Evolutionary conservation across 2,113 vertebrate species (phyloP), one percentile per base, ranked within the genome.

Genomic region (Dascyllus trimaculatus): DNA sequence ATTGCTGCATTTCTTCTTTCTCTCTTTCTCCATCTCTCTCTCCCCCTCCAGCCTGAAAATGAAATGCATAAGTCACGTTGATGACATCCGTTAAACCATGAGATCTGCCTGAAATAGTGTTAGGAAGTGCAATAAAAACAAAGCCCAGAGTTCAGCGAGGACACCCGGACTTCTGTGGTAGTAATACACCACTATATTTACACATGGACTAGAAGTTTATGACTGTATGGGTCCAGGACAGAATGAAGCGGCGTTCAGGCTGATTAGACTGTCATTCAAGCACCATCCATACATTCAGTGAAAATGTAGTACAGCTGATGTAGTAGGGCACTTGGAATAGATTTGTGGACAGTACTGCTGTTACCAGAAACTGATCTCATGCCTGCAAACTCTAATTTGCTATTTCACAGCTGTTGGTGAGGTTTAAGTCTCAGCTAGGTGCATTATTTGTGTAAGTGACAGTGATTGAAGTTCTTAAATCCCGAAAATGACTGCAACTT

Each of bases 11-110:
- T 38, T 81, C 51, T 65, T 62, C 58, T 61, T 35, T 35, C 32
- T 35, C 32, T 35, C 32, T 35, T 35, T 35, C 32, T 35, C 32
- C 32, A 7, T 22, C 40, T 43, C 25, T 52, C 32, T 66, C 54
- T 48, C 11, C 7, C 11, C 3, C 25, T 78, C 26, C 49, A 58
- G 64, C 32, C 32, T 56, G 68, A 38, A 63, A 74, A 77, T 79
- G 3, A 78, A 83, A 77, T 48, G 48, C 60, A 80, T 74, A 60
- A 77, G 48, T 81, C 69, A 75, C 65, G 59, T 66, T 74, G 70
- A 85, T 74, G 60, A 58, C 48, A 67, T 71, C 29, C 1, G 2
- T 71, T 66, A 61, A 69, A 78, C 52, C 58, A 38, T 51, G 29
- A 70, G 59, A 62, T 65, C 65, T 70, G 24, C 46, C 25, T 72